These are phyloP conservation scores for Micromesistius poutassou DNA, from an alignment of 2,797 vertebrate genomes.

Conservation along the genomic window DNA sequence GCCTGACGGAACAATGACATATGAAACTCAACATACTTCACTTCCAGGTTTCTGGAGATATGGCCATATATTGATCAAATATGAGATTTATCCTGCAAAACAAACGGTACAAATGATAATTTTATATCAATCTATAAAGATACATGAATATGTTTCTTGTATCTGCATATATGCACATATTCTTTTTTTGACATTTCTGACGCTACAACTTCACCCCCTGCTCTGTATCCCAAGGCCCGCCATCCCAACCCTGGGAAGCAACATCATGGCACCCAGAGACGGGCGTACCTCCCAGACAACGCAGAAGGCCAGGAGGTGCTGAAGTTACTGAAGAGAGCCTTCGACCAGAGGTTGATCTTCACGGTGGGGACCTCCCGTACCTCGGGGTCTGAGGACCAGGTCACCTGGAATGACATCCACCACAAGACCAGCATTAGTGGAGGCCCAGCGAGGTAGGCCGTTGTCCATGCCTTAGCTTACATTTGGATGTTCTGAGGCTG, in stretches of 20 bases:
- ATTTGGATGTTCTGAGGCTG: neutral
- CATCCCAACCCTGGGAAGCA: slow-evolving; percentile 80
- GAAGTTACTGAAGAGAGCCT: slow-evolving; percentile 74
- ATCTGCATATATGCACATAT: neutral
- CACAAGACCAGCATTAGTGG: slow-evolving; percentile 79
- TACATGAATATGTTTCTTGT: neutral
- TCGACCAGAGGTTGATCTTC: slow-evolving; percentile 84
- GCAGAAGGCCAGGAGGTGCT: slow-evolving; percentile 78
- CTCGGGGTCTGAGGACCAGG: slow-evolving; percentile 64
- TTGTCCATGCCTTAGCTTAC: neutral
- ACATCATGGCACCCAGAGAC: slow-evolving; percentile 54
- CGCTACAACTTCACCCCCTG: too few species aligned
- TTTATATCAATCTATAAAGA: neutral
- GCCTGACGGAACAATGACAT: slow-evolving; percentile 45
- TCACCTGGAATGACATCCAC: slow-evolving; percentile 91
- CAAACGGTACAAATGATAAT: slow-evolving; percentile 60
- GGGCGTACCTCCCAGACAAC: slow-evolving; percentile 83
- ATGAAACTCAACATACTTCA: accelerated
- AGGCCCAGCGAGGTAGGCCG: slow-evolving; percentile 70
- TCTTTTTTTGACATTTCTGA: neutral
- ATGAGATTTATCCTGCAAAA: slow-evolving; percentile 29
- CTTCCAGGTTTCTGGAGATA: slow-evolving; percentile 36
- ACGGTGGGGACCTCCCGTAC: slow-evolving; percentile 84
- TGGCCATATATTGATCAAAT: slow-evolving; percentile 40
- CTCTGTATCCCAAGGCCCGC: slow-evolving; percentile 37